These are phyloP conservation scores for Microcebus jonahi DNA, from an alignment of 2,113 vertebrate genomes.

Conservation along the genomic window DNA sequence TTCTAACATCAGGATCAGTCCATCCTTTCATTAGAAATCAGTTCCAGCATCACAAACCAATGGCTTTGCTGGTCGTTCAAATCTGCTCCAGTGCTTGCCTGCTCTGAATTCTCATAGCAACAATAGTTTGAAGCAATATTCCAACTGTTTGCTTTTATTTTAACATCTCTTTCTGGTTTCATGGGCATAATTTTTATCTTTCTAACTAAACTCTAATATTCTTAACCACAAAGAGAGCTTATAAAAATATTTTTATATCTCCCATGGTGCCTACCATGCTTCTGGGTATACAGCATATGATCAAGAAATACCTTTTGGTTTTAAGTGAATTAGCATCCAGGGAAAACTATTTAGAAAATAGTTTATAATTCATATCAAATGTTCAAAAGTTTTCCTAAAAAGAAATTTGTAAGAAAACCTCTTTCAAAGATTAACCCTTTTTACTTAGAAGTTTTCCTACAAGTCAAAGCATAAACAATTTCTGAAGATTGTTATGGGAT, in stretches of 20 bases:
- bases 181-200: constrained; percentile 62
- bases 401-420: constrained; percentile 61
- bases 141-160: not conserved
- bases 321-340: constrained; percentile 75
- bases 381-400: constrained; percentile 51
- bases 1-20: not conserved
- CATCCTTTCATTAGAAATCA: not conserved
- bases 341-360: constrained; percentile 76
- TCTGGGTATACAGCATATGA: constrained; percentile 57
- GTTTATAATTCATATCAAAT: constrained; percentile 77
- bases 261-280: constrained; percentile 61
- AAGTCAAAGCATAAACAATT: not conserved
- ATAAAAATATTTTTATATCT: constrained; percentile 71
- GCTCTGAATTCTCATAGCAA: not conserved
- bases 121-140: not conserved
- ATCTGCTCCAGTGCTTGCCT: not conserved
- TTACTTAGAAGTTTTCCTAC: not conserved
- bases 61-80: not conserved
- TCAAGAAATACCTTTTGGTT: constrained; percentile 65
- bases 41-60: not conserved
- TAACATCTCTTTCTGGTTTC: constrained; percentile 56
- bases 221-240: constrained; percentile 68
- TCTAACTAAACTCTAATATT: constrained; percentile 66
- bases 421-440: constrained; percentile 49
- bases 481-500: not conserved